These are phyloP conservation scores for Mimachlamys varia DNA, from an alignment of 2,888 invertebrate species.

Conservation along the genomic window DNA sequence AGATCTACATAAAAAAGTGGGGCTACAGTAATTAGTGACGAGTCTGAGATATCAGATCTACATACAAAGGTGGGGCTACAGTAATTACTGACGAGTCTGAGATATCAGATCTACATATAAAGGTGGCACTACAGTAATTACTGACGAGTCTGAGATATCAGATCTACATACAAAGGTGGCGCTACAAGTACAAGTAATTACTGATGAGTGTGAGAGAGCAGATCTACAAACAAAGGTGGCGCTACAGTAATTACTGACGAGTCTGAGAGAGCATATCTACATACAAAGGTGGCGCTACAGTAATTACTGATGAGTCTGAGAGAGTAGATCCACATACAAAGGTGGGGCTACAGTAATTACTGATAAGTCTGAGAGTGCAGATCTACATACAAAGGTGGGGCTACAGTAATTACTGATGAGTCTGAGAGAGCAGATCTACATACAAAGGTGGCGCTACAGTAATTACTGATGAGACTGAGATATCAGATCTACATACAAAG, in stretches of 20 bases:
- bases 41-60: neutral
- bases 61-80: conserved; percentile 16
- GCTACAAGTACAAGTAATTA: neutral
- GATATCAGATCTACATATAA: neutral
- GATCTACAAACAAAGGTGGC: neutral
- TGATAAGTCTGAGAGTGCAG: no score
- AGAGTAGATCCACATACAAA: neutral
- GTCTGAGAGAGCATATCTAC: neutral
- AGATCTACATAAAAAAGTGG: neutral
- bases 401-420: neutral
- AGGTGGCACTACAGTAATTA: neutral
- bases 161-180: neutral
- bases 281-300: neutral
- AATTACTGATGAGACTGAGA: no score
- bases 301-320: no score
- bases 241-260: neutral
- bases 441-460: neutral
- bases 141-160: no score
- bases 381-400: neutral
- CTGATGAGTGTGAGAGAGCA: no score
- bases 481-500: neutral
- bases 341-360: neutral
- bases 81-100: no score
- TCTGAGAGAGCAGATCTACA: neutral
- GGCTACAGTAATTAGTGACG: neutral